Conservation (phyloP, 2,113 vertebrate genomes). For the Aspiorhynchus laticeps region DNA sequence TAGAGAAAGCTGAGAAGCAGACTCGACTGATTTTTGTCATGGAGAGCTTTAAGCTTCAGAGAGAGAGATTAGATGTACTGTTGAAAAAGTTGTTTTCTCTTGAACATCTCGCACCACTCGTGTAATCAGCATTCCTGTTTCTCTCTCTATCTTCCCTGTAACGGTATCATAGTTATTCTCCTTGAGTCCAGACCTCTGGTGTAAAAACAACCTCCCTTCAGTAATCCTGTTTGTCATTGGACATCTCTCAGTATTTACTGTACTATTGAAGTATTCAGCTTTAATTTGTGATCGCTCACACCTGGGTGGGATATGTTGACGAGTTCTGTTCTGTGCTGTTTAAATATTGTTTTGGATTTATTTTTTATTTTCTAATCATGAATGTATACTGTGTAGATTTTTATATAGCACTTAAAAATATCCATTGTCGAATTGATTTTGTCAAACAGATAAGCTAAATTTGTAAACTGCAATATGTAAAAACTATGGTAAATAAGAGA, state of each 20-base stretch:
- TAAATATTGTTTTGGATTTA: constrained; percentile 70
- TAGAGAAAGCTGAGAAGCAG: constrained; percentile 34
- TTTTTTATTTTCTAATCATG: constrained; percentile 79
- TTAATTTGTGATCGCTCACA: constrained; percentile 67
- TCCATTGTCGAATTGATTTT: constrained; percentile 80
- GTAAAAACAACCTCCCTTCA: constrained; percentile 47
- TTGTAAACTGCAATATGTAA: constrained; percentile 84
- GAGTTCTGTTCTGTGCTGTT: constrained; percentile 73
- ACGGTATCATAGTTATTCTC: constrained; percentile 71
- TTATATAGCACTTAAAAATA: constrained; percentile 76
- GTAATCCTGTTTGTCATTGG: constrained; percentile 63
- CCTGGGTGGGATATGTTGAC: constrained; percentile 68
- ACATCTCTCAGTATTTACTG: constrained; percentile 68
- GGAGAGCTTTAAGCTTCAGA: constrained; percentile 19
- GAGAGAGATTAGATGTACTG: constrained; percentile 54
- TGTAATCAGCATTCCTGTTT: constrained; percentile 58
- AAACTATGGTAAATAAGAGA: constrained; percentile 68
- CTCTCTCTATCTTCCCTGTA: constrained; percentile 64
- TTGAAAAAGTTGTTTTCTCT: constrained; percentile 66
- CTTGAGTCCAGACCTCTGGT: constrained; percentile 63
- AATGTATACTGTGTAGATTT: constrained; percentile 82
- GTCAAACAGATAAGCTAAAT: constrained; percentile 84
- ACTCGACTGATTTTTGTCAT: background rate
- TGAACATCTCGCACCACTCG: constrained; percentile 62
- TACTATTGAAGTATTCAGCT: constrained; percentile 64